phyloP scores from a whole-genome alignment of 2,888 invertebrate species.

The Ennomos quercinarius region DNA sequence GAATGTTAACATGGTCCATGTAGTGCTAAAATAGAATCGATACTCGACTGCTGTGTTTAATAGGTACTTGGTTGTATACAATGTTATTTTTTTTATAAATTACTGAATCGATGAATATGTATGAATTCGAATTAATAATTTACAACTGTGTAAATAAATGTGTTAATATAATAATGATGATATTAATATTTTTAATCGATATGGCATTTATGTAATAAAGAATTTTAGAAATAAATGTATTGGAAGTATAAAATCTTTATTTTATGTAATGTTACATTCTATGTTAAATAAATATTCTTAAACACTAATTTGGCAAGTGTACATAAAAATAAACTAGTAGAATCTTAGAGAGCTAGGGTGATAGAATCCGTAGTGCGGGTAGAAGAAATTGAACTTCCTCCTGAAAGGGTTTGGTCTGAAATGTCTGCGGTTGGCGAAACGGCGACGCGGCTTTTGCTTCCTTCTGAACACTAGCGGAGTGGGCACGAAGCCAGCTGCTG shows the following conservation, averaged over 20 bases:
- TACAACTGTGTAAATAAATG: slow-evolving; percentile 55
- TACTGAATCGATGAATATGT: slow-evolving; percentile 24
- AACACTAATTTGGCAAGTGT: slow-evolving; percentile 40
- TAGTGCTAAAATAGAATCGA: slow-evolving; percentile 47
- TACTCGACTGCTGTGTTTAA: slow-evolving; percentile 59
- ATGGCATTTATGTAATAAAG: slow-evolving; percentile 62
- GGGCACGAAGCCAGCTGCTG: slow-evolving; percentile 71
- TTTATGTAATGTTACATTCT: slow-evolving; percentile 26
- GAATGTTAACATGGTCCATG: slow-evolving; percentile 39
- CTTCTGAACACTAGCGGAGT: slow-evolving; percentile 57
- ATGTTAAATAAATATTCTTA: slow-evolving; percentile 36
- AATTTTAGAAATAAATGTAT: slow-evolving; percentile 69
- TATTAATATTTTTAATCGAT: slow-evolving; percentile 53
- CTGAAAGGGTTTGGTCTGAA: slow-evolving; percentile 62
- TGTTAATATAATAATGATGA: slow-evolving; percentile 54
- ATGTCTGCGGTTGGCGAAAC: slow-evolving; percentile 61
- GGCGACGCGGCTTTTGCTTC: slow-evolving; percentile 52
- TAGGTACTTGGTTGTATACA: slow-evolving; percentile 60
- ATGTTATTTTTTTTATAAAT: slow-evolving; percentile 50
- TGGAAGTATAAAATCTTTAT: slow-evolving; percentile 45
- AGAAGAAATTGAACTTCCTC: slow-evolving; percentile 53
- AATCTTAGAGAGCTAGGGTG: slow-evolving; percentile 74
- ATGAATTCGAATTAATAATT: slow-evolving; percentile 45
- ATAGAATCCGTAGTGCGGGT: slow-evolving; percentile 64
- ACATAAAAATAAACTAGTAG: slow-evolving; percentile 50